Conservation (phyloP, 2,113 vertebrate species). For the Echinops telfairi region DNA sequence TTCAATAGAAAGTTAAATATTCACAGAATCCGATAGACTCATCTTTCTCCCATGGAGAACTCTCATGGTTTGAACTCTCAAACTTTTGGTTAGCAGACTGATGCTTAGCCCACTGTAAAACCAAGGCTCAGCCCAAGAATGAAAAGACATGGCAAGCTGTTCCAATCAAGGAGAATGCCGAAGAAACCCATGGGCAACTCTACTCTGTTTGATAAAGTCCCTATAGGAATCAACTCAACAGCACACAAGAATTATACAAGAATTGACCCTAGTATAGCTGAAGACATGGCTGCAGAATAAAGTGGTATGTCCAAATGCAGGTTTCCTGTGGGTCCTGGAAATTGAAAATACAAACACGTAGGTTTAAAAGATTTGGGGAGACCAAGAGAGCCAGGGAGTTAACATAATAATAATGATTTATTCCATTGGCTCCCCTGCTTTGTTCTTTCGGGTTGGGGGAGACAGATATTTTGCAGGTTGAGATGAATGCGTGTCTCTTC, state of each 20-base stretch:
- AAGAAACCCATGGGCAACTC: not conserved
- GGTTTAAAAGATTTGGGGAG: slow-evolving; percentile 45
- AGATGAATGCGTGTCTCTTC: slow-evolving; percentile 12
- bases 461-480: not conserved
- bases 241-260: not conserved
- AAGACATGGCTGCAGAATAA: not conserved
- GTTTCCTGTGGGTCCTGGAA: not conserved
- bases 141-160: not conserved
- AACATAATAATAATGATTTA: not conserved
- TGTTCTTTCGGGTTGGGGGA: not conserved
- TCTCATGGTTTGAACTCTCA: too few species aligned
- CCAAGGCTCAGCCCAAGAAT: not conserved
- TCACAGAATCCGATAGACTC: too few species aligned
- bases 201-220: not conserved
- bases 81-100: too few species aligned
- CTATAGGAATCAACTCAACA: not conserved
- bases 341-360: not conserved
- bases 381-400: not conserved
- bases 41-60: too few species aligned
- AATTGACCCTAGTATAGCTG: too few species aligned
- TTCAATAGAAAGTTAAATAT: too few species aligned
- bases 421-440: not conserved
- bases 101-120: too few species aligned
- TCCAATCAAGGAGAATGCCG: not conserved
- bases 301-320: not conserved